phyloP scores from a whole-genome alignment of 1,140 invertebrate genomes.

The Mactra quadrangularis region DNA sequence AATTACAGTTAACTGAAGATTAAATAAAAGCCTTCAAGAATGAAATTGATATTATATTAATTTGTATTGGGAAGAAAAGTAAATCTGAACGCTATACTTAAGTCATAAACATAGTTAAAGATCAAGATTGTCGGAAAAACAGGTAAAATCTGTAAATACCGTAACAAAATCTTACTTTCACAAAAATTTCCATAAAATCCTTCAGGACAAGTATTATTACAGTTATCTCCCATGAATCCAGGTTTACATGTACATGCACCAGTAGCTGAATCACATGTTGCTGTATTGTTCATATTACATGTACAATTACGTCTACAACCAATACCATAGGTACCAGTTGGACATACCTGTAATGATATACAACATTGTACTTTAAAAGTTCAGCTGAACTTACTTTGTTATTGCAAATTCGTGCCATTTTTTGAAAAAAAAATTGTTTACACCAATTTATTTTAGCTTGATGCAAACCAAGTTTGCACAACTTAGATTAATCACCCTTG shows the following conservation, averaged over 20 bases:
- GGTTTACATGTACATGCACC: constrained; percentile 93
- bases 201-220: constrained; percentile 88
- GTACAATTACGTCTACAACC: constrained; percentile 73
- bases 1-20: too few species aligned
- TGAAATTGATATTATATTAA: too few species aligned
- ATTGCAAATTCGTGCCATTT: too few species aligned
- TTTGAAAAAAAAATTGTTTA: too few species aligned
- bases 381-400: neutral
- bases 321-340: constrained; percentile 64
- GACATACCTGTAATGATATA: constrained; percentile 57
- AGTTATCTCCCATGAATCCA: constrained; percentile 92
- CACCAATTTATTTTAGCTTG: too few species aligned
- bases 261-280: constrained; percentile 89
- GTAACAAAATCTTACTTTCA: constrained; percentile 56
- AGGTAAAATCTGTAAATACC: neutral
- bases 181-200: constrained; percentile 87
- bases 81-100: too few species aligned
- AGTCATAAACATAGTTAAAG: too few species aligned
- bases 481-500: too few species aligned
- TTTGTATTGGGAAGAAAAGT: too few species aligned
- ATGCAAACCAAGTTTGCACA: neutral
- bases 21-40: too few species aligned
- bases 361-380: neutral
- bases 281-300: constrained; percentile 83
- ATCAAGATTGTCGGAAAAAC: neutral